Evolutionary conservation across 2,113 vertebrate genomes (phyloP), one percentile per base, ranked within the genome.

Genomic region (Ornithorhynchus anatinus): DNA sequence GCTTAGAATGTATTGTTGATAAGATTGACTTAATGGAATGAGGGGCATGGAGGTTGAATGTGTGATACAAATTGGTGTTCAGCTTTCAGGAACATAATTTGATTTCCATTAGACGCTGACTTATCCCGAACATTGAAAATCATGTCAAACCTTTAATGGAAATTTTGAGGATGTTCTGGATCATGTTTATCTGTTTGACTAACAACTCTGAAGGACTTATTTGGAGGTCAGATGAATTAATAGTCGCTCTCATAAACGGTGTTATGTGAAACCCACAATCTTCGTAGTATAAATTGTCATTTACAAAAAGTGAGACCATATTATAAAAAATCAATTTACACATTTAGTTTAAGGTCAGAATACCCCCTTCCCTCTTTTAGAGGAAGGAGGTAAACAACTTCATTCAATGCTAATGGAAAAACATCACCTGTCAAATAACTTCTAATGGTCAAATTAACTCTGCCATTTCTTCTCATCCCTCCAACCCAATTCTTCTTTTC

Each of bases 341-440:
- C 68, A 57, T 84, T 75, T 77, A 25, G 7, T 75, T 78, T 16
- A 72, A 59, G 39, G 35, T 80, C 81, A 59, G 78, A 72, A 52
- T 75, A 25, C 27, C 27, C 13, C 17, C 15, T 2, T 10, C 51
- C 38, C 22, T 72, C 66, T 56, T 2, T 45, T 54, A 64, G 17
- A n/a, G 3, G 10, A 2, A 19, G 13, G 19, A 58, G 15, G 15
- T 56, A 75, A 75, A 22, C 44, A 23, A 16, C 29, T 84, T 86
- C 80, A 56, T 70, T 72, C 60, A 80, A 52, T 72, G 25, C 56
- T 84, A 74, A 70, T 75, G 48, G 57, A 70, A 80, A 75, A 59
- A 7, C 47, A 62, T 78, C 51, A 70, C 59, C 67, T 67, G 74
- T 63, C 43, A 84, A 82, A 53, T 62, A 63, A 31, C 33, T 79